Base-by-base conservation (phyloP, 2,797 vertebrate genomes). In the Pampus argenteus region DNA sequence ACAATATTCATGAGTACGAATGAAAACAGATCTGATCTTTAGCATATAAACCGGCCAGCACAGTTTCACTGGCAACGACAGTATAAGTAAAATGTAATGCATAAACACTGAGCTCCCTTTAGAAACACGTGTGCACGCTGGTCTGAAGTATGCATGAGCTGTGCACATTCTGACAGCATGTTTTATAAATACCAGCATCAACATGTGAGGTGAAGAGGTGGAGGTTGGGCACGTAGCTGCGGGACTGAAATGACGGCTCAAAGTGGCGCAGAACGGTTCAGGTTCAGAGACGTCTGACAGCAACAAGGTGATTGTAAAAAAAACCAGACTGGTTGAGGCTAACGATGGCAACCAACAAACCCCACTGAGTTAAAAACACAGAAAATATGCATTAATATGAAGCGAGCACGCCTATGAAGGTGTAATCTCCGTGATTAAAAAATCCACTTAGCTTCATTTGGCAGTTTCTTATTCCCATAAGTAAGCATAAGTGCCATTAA, bases 401-500 rank as follows among this genome's bases (percentile, higher is more conserved):
- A 25, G 34, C 2, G 22, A 54, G 20, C 38, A 9, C 8, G 38
- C 3, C 26, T 45, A 13, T 36, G 38, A 50, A 25, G 45, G 22
- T 10, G 10, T 49, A 36, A 71, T 36, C 6, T 66, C 51, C 29
- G n/a, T 50, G 57, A 73, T 76, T 58, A 44, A 65, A 56, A 44
- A 67, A 28, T 8, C 9, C 9, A 38, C 51, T 45, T 13, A 57
- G 47, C 56, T 31, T 31, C 50, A 29, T 76, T 54, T 69, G 29
- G 44, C 48, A 47, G 8, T 50, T 58, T 48, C 59, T 42, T 54
- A 55, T 55, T 56, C 49, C 52, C 47, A 58, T 36, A 66, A 63
- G 54, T 66, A 64, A 51, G 25, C 23, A 18, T 22, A 36, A 64
- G 48, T 50, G 59, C 18, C 36, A 45, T 84, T 75, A 73, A 77